Conservation (phyloP, 2,797 vertebrate genomes). For the Aldrovandia affinis region DNA sequence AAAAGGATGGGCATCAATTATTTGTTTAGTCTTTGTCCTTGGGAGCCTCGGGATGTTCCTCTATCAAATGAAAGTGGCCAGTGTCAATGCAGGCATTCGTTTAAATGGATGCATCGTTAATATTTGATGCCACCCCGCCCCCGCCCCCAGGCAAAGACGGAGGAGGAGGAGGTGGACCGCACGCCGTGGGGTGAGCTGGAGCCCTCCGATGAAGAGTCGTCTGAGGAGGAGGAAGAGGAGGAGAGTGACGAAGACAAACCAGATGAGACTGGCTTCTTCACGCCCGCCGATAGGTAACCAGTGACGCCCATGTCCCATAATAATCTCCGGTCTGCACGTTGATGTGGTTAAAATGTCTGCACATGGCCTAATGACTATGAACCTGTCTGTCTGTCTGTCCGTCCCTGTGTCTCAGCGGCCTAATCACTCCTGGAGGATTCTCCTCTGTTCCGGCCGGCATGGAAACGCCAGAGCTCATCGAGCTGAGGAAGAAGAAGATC, state of each 20-base stretch:
- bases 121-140: neutral
- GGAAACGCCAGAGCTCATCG: conserved; percentile 93
- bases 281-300: conserved; percentile 86
- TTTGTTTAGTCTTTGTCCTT: too few species aligned
- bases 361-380: neutral
- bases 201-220: conserved; percentile 90
- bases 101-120: neutral
- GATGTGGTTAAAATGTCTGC: neutral
- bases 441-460: conserved; percentile 90
- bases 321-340: neutral
- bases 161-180: conserved; percentile 89
- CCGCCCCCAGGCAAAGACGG: conserved; percentile 83
- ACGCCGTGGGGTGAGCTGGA: conserved; percentile 91
- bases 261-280: conserved; percentile 90
- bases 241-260: conserved; percentile 94
- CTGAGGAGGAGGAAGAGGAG: conserved; percentile 90
- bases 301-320: neutral
- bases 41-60: too few species aligned
- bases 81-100: neutral
- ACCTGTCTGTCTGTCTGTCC: neutral
- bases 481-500: conserved; percentile 88
- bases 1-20: too few species aligned
- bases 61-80: too few species aligned
- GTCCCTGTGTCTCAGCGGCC: conserved; percentile 69
- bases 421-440: conserved; percentile 92